Base-by-base conservation (phyloP, 2,797 vertebrate genomes). In the Hoplostethus atlanticus region DNA sequence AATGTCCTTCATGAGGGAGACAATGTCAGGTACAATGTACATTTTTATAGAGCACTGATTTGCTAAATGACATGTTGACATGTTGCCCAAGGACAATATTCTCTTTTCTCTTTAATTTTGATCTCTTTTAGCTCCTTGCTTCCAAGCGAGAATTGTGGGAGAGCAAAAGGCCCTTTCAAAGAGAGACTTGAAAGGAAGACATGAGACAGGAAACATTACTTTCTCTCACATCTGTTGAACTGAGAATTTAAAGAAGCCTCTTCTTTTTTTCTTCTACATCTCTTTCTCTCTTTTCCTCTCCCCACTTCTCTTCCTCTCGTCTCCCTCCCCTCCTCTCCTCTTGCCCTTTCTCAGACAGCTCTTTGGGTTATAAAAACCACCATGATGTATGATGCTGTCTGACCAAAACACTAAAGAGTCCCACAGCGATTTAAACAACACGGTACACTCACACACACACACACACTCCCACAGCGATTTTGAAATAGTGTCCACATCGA, bases 311-410 rank as follows among this genome's bases (percentile, higher is more conserved):
- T 12, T 17, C 50, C 47, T 47, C 67, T 30, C 13, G 16, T 31
- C 15, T 62, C n/a, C 13, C 61, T 12, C 60, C 61, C 28, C 40
- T 17, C 67, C 34, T 46, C 64, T 60, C 46, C 16, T 62, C 57
- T 44, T 76, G 67, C 61, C 76, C 76, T 76, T 66, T 74, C 71
- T 84, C 51, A 66, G 83, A 79, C 86, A 77, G 66, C 76, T 80
- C 57, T 73, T 65, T 72, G 66, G 77, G 80, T 85, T 87, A 81
- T 81, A 86, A 90, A 88, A 80, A 74, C 70, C 73, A 76, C 68
- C 48, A 69, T 89, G 89, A 92, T 92, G 57, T 86, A 88, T 89
- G 87, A 76, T 85, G 85, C 84, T 89, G 83, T 88, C 87, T 79
- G 63, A 79, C 68, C 65, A 81, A 81, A 86, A 83, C 81, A 53